phyloP scores from a whole-genome alignment of 2,113 vertebrate genomes.

The Cariama cristata region DNA sequence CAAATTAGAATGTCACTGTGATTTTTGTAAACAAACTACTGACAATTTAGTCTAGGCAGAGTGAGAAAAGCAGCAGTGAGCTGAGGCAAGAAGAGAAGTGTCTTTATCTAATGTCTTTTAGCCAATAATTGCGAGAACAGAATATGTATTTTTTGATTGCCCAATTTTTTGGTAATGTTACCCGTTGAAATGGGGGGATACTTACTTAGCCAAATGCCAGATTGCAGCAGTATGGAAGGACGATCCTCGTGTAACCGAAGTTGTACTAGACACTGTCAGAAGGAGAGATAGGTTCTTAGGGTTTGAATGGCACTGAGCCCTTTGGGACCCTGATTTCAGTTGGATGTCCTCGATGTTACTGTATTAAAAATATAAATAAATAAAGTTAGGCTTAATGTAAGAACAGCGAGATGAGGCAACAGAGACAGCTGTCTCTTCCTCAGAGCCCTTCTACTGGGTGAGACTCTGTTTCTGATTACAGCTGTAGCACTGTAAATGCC shows the following conservation, averaged over 20 bases:
- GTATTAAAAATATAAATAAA: background rate
- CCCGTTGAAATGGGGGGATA: background rate
- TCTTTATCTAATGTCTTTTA: background rate
- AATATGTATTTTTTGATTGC: background rate
- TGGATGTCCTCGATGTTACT: background rate
- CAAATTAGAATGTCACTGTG: background rate
- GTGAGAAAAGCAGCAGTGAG: background rate
- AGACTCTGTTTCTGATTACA: constrained; percentile 46
- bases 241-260: background rate
- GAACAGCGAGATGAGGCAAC: background rate
- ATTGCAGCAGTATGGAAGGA: background rate
- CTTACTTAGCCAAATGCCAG: background rate
- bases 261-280: accelerated
- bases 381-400: background rate
- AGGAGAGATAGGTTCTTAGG: background rate
- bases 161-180: background rate
- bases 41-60: background rate
- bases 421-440: constrained; percentile 21
- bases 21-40: background rate
- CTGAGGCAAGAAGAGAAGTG: background rate
- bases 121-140: background rate
- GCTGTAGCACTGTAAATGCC: constrained; percentile 45
- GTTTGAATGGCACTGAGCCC: background rate
- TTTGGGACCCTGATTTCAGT: background rate
- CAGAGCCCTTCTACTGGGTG: background rate